A percentile compares a stretch with the other conserved stretches of the same genome.
These are phyloP conservation scores for Xylota sylvarum DNA, from an alignment of 2,888 invertebrate genomes.

Conservation along the genomic window DNA sequence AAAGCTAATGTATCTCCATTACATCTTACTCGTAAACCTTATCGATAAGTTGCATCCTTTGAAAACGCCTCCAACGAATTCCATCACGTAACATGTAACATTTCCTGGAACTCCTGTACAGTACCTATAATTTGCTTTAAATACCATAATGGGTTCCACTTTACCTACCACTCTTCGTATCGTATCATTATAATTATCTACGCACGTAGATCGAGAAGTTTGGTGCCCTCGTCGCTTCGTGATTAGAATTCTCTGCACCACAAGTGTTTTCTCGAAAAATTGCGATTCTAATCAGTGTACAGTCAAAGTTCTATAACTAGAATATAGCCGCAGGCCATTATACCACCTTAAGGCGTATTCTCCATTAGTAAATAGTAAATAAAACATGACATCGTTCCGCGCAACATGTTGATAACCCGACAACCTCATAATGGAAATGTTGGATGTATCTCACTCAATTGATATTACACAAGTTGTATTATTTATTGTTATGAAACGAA, in stretches of 20 bases:
- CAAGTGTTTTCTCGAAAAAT: conserved; percentile 28
- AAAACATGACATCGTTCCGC: conserved; percentile 26
- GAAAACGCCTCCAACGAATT: conserved; percentile 23
- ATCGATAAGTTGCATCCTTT: conserved; percentile 27
- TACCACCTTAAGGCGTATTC: neutral
- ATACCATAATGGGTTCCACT: conserved; percentile 57
- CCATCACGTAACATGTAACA: conserved; percentile 52
- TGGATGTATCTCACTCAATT: conserved; percentile 31
- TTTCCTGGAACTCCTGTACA: conserved; percentile 57
- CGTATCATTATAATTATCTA: conserved; percentile 56
- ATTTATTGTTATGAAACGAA: conserved; percentile 38
- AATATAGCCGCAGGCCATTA: neutral
- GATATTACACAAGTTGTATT: conserved; percentile 25
- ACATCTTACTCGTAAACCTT: neutral
- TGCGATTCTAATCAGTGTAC: conserved; percentile 35
- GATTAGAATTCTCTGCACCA: conserved; percentile 44
- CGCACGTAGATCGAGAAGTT: conserved; percentile 65
- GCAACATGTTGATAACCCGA: conserved; percentile 36
- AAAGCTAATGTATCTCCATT: conserved; percentile 22
- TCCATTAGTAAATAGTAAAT: neutral
- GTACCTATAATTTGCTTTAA: conserved; percentile 62
- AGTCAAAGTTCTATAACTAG: conserved; percentile 4
- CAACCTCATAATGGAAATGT: conserved; percentile 4
- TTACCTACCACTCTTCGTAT: conserved; percentile 33
- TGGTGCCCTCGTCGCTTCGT: conserved; percentile 42